Evolutionary conservation across 2,113 vertebrate species (phyloP), one percentile per base, ranked within the genome.

Genomic region (Synchiropus splendidus): DNA sequence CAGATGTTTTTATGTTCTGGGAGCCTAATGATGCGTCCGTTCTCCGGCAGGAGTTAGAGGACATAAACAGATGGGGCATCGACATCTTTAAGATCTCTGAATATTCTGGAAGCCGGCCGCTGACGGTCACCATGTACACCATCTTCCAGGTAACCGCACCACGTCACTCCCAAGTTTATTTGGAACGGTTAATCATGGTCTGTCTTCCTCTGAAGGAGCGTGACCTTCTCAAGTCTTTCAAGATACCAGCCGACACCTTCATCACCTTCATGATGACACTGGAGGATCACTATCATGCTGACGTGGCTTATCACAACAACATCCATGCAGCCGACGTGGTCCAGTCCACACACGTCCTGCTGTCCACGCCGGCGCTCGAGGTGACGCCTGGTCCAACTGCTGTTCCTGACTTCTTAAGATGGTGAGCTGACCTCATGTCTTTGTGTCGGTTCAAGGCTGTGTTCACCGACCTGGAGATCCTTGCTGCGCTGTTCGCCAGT

Each of bases 221-320:
- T 0, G 89, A 92, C 42, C 73, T 97, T 55, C 80, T 96, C n/a
- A 96, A 93, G 83, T 89, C 88, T 1, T 97, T 97, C 69, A 87
- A 82, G 70, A 97, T 97, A 58, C 90, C 91, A 0, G 76, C 31
- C 0, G 87, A 90, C 74, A 88, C 86, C 2, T 89, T 97, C 55
- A 82, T 89, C 64, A 92, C 87, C 27, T 96, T 89, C 79, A 84
- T 92, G 81, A 85, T 92, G 85, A 91, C 87, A 0, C 67, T 97
- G 67, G 94, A 97, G 65, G 87, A 89, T 4, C 93, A 97, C 61
- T 97, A 97, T 72, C 93, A 77, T 0, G 31, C 82, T 0, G 89
- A 94, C 0, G 86, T 92, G 46, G 87, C 89, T n/a, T 97, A 97
- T 52, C 92, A 97, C 83, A 97, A 95, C 83, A 95, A 72, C 80